Evolutionary conservation across 2,888 invertebrate genomes (phyloP).

Genomic region (Xanthorhoe designata): DNA sequence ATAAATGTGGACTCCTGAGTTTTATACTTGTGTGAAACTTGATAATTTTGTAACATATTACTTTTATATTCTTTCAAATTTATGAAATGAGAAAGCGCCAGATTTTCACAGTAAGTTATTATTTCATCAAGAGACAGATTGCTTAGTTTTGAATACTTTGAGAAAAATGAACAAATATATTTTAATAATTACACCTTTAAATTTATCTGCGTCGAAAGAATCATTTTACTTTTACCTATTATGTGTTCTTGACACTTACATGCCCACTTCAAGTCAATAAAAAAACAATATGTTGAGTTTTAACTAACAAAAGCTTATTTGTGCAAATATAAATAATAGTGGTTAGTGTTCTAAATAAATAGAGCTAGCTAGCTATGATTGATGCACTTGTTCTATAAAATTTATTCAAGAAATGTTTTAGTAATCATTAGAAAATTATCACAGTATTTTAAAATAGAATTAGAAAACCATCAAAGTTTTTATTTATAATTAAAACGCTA

Average conservation of each 20-base stretch:
- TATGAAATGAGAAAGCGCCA: too few species aligned
- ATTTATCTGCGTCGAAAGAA: too few species aligned
- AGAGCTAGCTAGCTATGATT: background rate
- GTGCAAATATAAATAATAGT: too few species aligned
- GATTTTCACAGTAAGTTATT: too few species aligned
- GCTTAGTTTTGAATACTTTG: constrained; percentile 6
- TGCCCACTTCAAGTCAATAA: too few species aligned
- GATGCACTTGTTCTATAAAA: background rate
- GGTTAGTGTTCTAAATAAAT: background rate
- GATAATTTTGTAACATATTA: too few species aligned
- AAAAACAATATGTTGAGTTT: too few species aligned
- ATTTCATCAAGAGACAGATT: background rate
- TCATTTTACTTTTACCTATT: background rate
- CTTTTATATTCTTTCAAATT: too few species aligned
- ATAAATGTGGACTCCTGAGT: background rate
- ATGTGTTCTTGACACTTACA: background rate
- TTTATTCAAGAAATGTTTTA: constrained; percentile 1
- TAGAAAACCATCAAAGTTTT: constrained; percentile 4
- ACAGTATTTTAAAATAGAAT: constrained; percentile 29
- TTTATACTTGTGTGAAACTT: background rate
- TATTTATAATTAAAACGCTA: constrained; percentile 13
- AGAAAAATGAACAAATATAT: constrained; percentile 14
- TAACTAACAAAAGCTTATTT: too few species aligned
- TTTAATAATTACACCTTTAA: background rate
- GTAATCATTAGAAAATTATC: constrained; percentile 1